Conservation (phyloP, 2,113 vertebrate species). For the Noctilio leporinus region DNA sequence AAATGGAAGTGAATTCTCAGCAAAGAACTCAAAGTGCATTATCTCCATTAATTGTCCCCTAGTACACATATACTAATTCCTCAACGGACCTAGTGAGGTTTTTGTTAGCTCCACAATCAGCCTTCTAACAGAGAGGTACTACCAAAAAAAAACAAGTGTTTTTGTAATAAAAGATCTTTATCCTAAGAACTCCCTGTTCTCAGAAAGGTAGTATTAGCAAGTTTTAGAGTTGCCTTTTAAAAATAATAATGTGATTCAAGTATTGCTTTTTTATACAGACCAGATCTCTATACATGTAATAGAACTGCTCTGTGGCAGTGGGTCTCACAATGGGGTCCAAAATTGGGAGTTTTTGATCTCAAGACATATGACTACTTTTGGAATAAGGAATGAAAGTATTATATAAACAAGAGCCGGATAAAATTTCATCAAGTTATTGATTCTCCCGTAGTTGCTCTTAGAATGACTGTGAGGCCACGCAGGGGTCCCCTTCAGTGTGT, state of each 20-base stretch:
- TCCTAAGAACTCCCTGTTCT: neutral
- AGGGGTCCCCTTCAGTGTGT: neutral
- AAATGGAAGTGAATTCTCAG: slow-evolving; percentile 36
- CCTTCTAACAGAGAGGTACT: neutral
- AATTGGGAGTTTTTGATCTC: neutral
- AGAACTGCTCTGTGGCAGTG: no score
- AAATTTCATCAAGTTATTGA: neutral
- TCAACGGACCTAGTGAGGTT: neutral
- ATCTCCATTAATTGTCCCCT: neutral
- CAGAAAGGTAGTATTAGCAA: neutral
- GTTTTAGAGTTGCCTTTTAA: neutral
- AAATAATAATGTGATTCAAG: neutral
- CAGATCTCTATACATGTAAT: neutral
- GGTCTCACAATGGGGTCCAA: no score
- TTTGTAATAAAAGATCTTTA: neutral
- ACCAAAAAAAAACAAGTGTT: neutral
- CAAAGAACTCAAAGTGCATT: neutral
- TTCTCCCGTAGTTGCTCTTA: neutral
- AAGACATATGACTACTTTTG: neutral
- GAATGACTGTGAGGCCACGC: neutral
- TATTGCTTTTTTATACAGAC: neutral
- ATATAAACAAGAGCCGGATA: neutral
- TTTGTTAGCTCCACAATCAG: neutral
- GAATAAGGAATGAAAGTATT: neutral
- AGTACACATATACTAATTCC: neutral